Percentiles rank a stretch among this genome's conserved stretches.
Conservation (phyloP, 2,888 invertebrate genomes). For the Platypus cylindrus region DNA sequence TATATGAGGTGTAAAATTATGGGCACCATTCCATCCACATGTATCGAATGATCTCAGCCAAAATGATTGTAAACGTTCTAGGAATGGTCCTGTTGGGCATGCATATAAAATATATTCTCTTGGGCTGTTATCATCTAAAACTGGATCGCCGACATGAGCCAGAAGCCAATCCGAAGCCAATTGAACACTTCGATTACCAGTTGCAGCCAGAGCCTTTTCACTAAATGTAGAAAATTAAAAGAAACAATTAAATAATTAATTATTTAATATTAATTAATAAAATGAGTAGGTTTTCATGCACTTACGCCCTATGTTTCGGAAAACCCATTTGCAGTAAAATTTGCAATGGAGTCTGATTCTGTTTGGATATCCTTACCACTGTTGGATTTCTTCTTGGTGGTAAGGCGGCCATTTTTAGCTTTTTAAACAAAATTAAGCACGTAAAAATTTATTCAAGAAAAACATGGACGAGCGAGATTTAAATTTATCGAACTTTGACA, state of each 20-base stretch:
- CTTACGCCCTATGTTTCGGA: conserved; percentile 78
- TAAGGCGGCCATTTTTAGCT: conserved; percentile 57
- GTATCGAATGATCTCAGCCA: conserved; percentile 63
- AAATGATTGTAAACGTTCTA: conserved; percentile 60
- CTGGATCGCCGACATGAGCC: conserved; percentile 77
- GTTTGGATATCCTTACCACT: conserved; percentile 58
- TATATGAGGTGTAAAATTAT: conserved; percentile 81
- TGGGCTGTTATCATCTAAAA: conserved; percentile 61
- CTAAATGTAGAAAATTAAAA: too few species aligned
- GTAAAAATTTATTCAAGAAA: too few species aligned
- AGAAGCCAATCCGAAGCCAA: conserved; percentile 83
- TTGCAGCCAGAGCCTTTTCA: conserved; percentile 80
- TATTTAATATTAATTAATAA: too few species aligned
- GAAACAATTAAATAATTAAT: too few species aligned
- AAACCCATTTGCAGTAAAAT: conserved; percentile 82
- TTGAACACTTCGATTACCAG: conserved; percentile 77
- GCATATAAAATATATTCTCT: conserved; percentile 81
- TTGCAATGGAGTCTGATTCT: conserved; percentile 64
- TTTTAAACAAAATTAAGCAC: too few species aligned
- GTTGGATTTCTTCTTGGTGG: conserved; percentile 67
- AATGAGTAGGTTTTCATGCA: too few species aligned
- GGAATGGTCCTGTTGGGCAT: conserved; percentile 66
- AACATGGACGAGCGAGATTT: too few species aligned
- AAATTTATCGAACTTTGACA: too few species aligned
- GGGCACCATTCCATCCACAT: conserved; percentile 82